A percentile compares a stretch with the other conserved stretches of the same genome.
phyloP scores from a whole-genome alignment of 2,113 vertebrate genomes.

The Petaurus breviceps region DNA sequence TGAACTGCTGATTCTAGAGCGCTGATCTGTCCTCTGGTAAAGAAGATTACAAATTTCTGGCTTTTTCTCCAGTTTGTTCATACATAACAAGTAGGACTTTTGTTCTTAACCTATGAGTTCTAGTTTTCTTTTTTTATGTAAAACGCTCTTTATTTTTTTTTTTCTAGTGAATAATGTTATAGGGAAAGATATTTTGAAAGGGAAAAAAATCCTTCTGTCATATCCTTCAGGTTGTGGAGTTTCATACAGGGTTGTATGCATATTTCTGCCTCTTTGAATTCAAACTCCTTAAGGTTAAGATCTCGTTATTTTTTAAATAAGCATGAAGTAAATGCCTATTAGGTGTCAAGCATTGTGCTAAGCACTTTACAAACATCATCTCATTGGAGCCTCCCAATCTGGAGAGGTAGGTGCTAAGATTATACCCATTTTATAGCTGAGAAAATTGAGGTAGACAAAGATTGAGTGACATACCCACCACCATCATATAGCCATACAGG shows the following conservation, averaged over 20 bases:
- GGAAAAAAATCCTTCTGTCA: not conserved
- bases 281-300: not conserved
- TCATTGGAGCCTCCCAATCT: not conserved
- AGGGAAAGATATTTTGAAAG: not conserved
- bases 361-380: not conserved
- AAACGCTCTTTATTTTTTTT: not conserved
- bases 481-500: not conserved
- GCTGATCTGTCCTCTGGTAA: not conserved
- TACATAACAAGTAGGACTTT: not conserved
- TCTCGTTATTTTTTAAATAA: not conserved
- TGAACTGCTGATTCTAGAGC: slow-evolving; percentile 3
- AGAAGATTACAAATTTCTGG: not conserved
- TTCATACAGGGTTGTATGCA: not conserved
- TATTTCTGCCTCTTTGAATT: not conserved
- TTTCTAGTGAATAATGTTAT: not conserved
- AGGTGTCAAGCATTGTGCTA: not conserved
- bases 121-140: not conserved
- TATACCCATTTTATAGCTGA: not conserved
- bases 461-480: not conserved
- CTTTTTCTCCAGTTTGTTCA: not conserved
- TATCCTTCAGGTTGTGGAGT: not conserved
- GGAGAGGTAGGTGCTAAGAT: not conserved
- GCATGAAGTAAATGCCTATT: not conserved
- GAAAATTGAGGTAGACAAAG: not conserved
- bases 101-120: not conserved